These are phyloP conservation scores for Peromyscus maniculatus DNA, from an alignment of 2,113 vertebrate genomes.

Conservation along the genomic window DNA sequence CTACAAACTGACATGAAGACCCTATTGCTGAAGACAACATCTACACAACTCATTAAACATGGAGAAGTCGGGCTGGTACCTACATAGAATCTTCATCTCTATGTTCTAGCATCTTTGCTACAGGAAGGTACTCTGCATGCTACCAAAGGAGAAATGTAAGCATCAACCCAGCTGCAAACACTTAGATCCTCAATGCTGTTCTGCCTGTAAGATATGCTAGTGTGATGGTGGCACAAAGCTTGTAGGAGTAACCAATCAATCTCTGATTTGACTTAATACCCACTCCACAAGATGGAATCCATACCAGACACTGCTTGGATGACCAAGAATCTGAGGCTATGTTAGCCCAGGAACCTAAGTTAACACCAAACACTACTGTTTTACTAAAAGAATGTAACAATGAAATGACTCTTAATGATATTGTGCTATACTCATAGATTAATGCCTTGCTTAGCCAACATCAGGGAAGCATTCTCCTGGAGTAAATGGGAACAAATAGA, in stretches of 20 bases:
- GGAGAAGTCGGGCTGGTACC: neutral
- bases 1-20: neutral
- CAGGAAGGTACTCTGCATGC: neutral
- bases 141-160: neutral
- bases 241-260: neutral
- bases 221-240: neutral
- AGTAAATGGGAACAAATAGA: neutral
- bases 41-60: neutral
- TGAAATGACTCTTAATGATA: neutral
- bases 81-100: neutral
- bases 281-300: neutral
- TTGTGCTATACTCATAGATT: neutral
- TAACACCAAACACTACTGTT: neutral
- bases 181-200: neutral
- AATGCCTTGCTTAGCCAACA: neutral
- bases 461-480: neutral
- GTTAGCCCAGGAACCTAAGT: neutral
- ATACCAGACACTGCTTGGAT: neutral
- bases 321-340: neutral
- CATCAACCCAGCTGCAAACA: neutral
- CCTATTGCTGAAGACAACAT: neutral
- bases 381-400: neutral
- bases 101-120: neutral
- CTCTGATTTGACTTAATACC: neutral
- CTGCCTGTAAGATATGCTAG: neutral